These are phyloP conservation scores for Saguinus midas DNA, from an alignment of 2,113 vertebrate genomes.

Conservation along the genomic window DNA sequence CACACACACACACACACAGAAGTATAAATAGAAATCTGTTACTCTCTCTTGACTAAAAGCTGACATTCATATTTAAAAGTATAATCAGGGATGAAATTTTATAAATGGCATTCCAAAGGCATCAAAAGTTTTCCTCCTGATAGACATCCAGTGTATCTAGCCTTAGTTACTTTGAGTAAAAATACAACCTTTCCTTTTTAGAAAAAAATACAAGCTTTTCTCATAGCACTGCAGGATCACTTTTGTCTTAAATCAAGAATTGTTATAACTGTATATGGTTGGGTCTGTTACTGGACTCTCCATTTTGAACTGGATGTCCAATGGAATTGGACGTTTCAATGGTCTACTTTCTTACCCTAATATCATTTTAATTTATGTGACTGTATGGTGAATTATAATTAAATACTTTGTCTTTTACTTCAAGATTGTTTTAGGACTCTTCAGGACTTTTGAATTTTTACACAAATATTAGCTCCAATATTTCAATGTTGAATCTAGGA, in stretches of 20 bases:
- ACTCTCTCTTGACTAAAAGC: neutral
- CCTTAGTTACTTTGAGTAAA: neutral
- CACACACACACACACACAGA: neutral
- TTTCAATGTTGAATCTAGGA: neutral
- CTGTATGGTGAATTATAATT: neutral
- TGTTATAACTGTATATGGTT: neutral
- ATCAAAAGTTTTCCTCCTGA: neutral
- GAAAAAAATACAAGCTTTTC: neutral
- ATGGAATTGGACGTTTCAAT: neutral
- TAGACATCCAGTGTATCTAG: neutral
- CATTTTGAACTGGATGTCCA: neutral
- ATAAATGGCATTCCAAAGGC: neutral
- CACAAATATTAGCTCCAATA: neutral
- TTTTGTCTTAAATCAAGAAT: neutral
- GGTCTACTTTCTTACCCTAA: neutral
- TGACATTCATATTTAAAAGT: constrained; percentile 6
- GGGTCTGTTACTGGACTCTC: neutral
- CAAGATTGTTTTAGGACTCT: neutral
- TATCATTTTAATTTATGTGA: neutral
- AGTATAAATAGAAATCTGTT: neutral
- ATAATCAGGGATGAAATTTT: neutral
- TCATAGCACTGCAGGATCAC: neutral
- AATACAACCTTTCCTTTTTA: neutral
- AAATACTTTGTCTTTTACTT: neutral
- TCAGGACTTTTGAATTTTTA: neutral